These are phyloP conservation scores for Ptilonorhynchus violaceus DNA, from an alignment of 2,113 vertebrate genomes.

Conservation along the genomic window DNA sequence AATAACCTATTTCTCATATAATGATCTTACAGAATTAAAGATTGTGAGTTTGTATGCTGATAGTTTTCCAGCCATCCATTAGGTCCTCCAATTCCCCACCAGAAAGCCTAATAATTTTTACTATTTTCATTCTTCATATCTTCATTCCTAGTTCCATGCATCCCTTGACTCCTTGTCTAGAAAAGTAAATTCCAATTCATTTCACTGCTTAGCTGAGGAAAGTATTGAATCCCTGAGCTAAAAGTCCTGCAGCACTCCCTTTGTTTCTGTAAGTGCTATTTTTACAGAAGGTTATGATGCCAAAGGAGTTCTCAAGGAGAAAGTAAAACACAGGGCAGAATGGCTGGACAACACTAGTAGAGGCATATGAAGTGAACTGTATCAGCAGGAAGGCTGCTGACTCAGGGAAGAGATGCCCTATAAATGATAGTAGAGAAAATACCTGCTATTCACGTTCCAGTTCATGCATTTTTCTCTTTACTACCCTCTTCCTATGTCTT, in stretches of 20 bases:
- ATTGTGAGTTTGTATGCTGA: neutral
- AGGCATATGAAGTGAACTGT: neutral
- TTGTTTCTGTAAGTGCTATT: neutral
- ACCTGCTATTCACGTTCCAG: neutral
- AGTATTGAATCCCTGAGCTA: neutral
- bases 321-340: neutral
- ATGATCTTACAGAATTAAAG: neutral
- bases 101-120: neutral
- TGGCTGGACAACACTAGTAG: neutral
- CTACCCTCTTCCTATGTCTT: neutral
- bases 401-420: neutral
- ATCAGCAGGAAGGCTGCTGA: neutral
- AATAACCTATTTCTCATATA: neutral
- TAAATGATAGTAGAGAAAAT: neutral
- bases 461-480: neutral
- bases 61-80: neutral
- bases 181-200: neutral
- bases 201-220: neutral
- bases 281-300: neutral
- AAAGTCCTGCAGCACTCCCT: neutral
- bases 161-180: neutral
- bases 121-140: neutral
- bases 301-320: constrained; percentile 3
- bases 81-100: neutral
- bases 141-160: neutral